Conservation (phyloP, 2,888 invertebrate genomes). For the Spisula subtruncata region DNA sequence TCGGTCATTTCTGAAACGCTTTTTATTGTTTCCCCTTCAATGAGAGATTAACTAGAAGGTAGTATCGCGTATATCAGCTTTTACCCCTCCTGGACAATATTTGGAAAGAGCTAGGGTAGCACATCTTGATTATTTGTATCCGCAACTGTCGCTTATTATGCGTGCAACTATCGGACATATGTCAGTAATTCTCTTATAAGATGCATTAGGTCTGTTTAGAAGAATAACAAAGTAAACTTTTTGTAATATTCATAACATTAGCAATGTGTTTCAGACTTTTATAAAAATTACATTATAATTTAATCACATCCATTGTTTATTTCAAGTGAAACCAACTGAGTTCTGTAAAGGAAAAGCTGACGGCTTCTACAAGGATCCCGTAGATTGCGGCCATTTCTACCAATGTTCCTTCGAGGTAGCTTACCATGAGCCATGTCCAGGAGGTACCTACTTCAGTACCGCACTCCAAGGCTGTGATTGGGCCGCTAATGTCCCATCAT, state of each 20-base stretch:
- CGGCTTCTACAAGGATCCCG: constrained; percentile 70
- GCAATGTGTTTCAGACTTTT: background rate
- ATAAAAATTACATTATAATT: background rate
- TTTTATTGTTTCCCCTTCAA: too few relatives aligned
- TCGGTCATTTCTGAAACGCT: too few relatives aligned
- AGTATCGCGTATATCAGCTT: too few relatives aligned
- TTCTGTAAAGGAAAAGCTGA: constrained; percentile 70
- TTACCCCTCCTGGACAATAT: too few relatives aligned
- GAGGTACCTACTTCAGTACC: constrained; percentile 66
- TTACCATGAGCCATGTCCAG: constrained; percentile 66
- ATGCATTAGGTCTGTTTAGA: too few relatives aligned
- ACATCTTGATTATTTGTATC: too few relatives aligned
- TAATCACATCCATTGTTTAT: background rate
- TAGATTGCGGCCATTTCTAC: constrained; percentile 66
- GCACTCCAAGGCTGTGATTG: constrained; percentile 69
- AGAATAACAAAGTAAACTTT: background rate
- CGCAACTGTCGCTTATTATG: too few relatives aligned
- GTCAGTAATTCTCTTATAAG: too few relatives aligned
- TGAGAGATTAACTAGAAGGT: too few relatives aligned
- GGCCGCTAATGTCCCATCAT: constrained; percentile 59
- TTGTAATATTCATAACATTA: too few relatives aligned
- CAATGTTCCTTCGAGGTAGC: constrained; percentile 62
- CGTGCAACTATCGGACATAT: too few relatives aligned
- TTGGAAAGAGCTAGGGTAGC: too few relatives aligned
- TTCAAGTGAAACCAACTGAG: constrained; percentile 26